A percentile compares a stretch with the other conserved stretches of the same genome.
These are phyloP conservation scores for Aphodius granarius DNA, from an alignment of 2,888 invertebrate genomes.

Conservation along the genomic window DNA sequence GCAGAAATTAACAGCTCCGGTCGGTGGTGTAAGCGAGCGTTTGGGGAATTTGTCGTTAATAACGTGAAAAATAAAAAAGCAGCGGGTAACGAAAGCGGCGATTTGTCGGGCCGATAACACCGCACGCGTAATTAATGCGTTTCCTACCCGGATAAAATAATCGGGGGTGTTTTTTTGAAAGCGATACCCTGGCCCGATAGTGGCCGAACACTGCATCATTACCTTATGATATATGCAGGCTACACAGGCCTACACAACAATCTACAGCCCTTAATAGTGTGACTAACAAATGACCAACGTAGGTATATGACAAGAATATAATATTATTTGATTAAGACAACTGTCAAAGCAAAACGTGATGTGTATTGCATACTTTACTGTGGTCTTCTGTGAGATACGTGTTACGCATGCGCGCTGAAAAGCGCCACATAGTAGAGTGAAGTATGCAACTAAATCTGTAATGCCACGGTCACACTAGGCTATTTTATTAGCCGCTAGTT, in stretches of 20 bases:
- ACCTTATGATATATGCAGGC: conserved; percentile 47
- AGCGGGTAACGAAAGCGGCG: not conserved
- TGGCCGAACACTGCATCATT: conserved; percentile 49
- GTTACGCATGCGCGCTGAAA: too few relatives aligned
- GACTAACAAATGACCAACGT: too few relatives aligned
- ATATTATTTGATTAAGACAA: too few relatives aligned
- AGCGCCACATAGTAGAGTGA: too few relatives aligned
- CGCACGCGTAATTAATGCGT: conserved; percentile 46
- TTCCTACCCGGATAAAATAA: conserved; percentile 47
- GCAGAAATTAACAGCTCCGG: not conserved
- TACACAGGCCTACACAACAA: not conserved
- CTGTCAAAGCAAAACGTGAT: too few relatives aligned
- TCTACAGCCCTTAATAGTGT: not conserved
- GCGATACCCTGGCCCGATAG: conserved; percentile 46
- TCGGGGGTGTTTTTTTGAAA: conserved; percentile 46
- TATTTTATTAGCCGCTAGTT: too few relatives aligned
- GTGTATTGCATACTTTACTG: too few relatives aligned
- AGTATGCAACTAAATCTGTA: too few relatives aligned
- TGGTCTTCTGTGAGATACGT: too few relatives aligned
- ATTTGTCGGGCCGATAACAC: not conserved
- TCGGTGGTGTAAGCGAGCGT: not conserved
- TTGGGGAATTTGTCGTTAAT: not conserved
- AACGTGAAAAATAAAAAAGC: not conserved
- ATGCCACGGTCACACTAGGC: too few relatives aligned
- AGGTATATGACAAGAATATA: too few relatives aligned